Base-by-base conservation (phyloP, 2,888 invertebrate species). In the Mesorhabditis sp. region DNA sequence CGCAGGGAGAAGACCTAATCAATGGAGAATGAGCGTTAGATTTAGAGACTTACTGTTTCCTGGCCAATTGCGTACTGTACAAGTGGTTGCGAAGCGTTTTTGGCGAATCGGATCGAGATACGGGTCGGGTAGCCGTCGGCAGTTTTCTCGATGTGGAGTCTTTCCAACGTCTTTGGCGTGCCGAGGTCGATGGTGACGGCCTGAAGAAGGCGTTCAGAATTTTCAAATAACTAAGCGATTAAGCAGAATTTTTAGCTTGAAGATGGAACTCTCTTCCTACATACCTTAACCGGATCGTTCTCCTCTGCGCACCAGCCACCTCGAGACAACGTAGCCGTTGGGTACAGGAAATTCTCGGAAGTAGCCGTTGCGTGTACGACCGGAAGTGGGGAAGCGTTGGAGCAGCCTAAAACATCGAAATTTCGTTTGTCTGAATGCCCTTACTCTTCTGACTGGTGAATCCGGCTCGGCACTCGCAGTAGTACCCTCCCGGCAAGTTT, bases 401-500 rank as follows among this genome's bases (percentile, higher is more conserved):
- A 62, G 66, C 74, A 74, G 66, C 68, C 72, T 74, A 65, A 43
- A 70, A 72, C 13, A 1, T 5, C 41, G 45, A 65, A 3, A 50
- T 13, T 13, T 15, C 28, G 64, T 6, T 5, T 44, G 58, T 5
- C 4, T 65, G 45, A 13, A 41, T 44, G 43, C 43, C 66, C 75
- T 74, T 43, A 85, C 85, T 74, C 45, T 72, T 85, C 83, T 3
- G 85, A 79, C 63, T 79, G 75, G 71, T 78, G n/a, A 50, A 86
- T 41, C 86, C 86, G 15, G 72, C 63, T 50, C 81, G 72, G 67
- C 86, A 86, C 10, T 79, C 72, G 65, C 86, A 86, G 58, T 68
- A 67, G 69, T 85, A 86, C 10, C 85, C 85, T 10, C 86, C 86
- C 5, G 80, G 76, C 15, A 81, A 65, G 69, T 86, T 86, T 5